phyloP scores from a whole-genome alignment of 2,888 invertebrate genomes.

The Omphaloscelis lunosa region DNA sequence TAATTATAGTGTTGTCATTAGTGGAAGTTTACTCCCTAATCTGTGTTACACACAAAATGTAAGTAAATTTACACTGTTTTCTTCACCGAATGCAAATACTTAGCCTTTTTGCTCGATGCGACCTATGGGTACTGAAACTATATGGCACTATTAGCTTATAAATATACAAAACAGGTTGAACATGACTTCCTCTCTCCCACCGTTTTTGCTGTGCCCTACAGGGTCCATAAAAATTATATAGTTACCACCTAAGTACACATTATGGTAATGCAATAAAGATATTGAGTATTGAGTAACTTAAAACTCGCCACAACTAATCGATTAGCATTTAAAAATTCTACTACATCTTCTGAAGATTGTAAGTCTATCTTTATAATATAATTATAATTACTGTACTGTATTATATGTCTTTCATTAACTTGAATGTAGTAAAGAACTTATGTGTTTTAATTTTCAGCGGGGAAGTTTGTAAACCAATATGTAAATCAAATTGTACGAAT shows the following conservation, averaged over 20 bases:
- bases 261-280: no score
- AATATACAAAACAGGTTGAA: no score
- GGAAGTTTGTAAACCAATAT: slow-evolving; percentile 68
- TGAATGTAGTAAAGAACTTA: neutral
- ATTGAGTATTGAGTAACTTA: no score
- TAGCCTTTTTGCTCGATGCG: neutral
- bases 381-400: neutral
- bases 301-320: neutral
- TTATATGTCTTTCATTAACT: neutral
- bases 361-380: neutral
- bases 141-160: neutral
- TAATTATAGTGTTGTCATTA: slow-evolving; percentile 12
- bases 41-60: neutral
- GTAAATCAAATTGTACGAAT: slow-evolving; percentile 71
- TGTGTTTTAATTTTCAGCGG: slow-evolving; percentile 23
- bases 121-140: neutral
- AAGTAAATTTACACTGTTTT: slow-evolving; percentile 6
- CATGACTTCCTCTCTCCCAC: no score
- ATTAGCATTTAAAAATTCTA: neutral
- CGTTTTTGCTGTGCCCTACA: no score
- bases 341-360: neutral
- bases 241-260: no score
- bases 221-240: no score
- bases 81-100: neutral
- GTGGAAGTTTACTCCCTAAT: neutral